A percentile compares a stretch with the other conserved stretches of the same genome.
phyloP scores from a whole-genome alignment of 2,888 invertebrate genomes.

The Hyalella azteca region DNA sequence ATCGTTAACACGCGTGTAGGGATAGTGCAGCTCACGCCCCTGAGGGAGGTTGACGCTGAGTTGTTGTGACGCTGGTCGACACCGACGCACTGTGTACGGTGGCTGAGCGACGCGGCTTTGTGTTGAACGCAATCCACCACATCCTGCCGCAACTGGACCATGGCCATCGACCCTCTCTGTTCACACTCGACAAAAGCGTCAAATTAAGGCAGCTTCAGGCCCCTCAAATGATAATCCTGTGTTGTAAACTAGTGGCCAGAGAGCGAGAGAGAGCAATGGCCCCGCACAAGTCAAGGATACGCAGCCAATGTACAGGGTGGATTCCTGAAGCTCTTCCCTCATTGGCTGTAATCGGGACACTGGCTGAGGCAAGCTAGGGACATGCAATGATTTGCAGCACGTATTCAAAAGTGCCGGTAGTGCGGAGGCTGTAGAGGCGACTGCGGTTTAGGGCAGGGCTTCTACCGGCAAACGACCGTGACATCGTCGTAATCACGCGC shows the following conservation, averaged over 20 bases:
- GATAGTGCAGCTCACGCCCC: too few relatives aligned
- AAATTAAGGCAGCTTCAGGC: constrained; percentile 5
- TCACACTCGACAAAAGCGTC: constrained; percentile 29
- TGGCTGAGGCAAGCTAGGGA: not conserved
- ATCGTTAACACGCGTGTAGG: too few relatives aligned
- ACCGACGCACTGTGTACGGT: not conserved
- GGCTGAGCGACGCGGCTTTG: not conserved
- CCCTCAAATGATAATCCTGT: not conserved
- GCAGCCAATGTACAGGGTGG: constrained; percentile 17
- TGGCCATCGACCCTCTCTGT: constrained; percentile 30
- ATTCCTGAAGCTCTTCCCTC: not conserved
- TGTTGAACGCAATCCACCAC: not conserved
- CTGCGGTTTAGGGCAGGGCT: constrained; percentile 7
- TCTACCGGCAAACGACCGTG: not conserved
- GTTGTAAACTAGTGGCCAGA: constrained; percentile 14
- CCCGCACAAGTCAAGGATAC: constrained; percentile 20
- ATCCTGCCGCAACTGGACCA: constrained; percentile 30
- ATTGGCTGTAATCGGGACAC: constrained; percentile 4
- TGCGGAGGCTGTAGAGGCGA: not conserved
- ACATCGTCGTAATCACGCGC: too few relatives aligned
- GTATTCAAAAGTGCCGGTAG: constrained; percentile 8
- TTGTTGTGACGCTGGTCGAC: not conserved
- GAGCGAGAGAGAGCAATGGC: constrained; percentile 5
- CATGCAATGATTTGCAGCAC: not conserved
- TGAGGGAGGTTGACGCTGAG: not conserved